These are phyloP conservation scores for Rapana venosa DNA, from an alignment of 2,888 invertebrate genomes.

Conservation along the genomic window DNA sequence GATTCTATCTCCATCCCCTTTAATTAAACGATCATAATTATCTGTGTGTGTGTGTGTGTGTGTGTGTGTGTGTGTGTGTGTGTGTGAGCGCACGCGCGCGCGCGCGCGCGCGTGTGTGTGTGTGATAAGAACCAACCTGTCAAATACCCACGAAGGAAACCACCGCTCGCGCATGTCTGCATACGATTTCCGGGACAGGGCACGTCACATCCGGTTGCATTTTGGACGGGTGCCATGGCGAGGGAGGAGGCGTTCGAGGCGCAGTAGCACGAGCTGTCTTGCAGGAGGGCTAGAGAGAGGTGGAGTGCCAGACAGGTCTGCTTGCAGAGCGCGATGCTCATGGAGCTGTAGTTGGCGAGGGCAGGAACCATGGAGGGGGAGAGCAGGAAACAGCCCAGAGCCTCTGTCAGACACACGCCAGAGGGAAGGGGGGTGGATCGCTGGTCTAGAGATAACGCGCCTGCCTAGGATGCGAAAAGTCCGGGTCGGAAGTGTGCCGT, in stretches of 20 bases:
- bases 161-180: conserved; percentile 27
- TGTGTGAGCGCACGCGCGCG: too few relatives aligned
- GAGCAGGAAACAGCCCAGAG: conserved; percentile 5
- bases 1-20: too few relatives aligned
- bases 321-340: conserved; percentile 34
- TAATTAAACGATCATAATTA: too few relatives aligned
- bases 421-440: too few relatives aligned
- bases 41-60: too few relatives aligned
- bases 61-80: too few relatives aligned
- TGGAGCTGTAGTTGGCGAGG: conserved; percentile 33
- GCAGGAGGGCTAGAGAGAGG: conserved; percentile 4
- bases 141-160: conserved; percentile 12
- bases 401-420: conserved; percentile 6
- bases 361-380: not conserved
- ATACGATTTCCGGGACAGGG: conserved; percentile 24
- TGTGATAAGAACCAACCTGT: too few relatives aligned
- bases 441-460: too few relatives aligned
- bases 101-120: too few relatives aligned
- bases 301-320: conserved; percentile 26
- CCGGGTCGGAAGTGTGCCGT: too few relatives aligned
- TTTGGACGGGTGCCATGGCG: not conserved
- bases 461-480: too few relatives aligned
- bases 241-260: not conserved
- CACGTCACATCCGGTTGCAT: conserved; percentile 27
- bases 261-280: conserved; percentile 23